Base-by-base conservation (phyloP, 2,113 vertebrate species). In the Columbina picui region DNA sequence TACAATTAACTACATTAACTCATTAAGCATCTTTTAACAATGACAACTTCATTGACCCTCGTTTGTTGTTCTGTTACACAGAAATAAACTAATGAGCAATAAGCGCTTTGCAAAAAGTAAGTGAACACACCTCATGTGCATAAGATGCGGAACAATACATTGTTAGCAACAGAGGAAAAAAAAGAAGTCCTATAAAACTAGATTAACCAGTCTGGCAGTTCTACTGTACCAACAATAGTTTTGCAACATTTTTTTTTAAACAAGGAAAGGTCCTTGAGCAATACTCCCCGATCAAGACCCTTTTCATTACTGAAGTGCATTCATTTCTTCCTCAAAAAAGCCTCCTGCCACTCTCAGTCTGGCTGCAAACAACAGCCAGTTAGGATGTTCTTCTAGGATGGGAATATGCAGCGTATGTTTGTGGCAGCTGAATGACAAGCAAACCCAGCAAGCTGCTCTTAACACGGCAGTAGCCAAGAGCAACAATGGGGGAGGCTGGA, bases 151-250 rank as follows among this genome's bases (percentile, higher is more conserved):
- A 92, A 52, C 52, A 87, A 60, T 13, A 47, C 16, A 53, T 3
- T 52, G 30, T 65, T 45, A 84, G 26, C 23, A 63, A 59, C 76
- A 88, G n/a, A 53, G 26, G 29, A 47, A 52, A 47, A 61, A 71
- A n/a, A 70, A 73, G 9, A 45, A 74, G 43, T 64, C 15, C 67
- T 30, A 74, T 43, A 64, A 83, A 97, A 97, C 87, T 11, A 23
- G 91, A 87, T 59, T 65, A 92, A 89, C 94, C 91, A 90, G 94
- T 71, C 71, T 77, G 84, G 93, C 90, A 83, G 61, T 87, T 90
- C 60, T 39, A 90, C 56, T 76, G 47, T 56, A 78, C 43, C n/a
- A 69, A 67, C 41, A 57, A 18, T 6, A 85, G 69, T 95, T 90
- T 87, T 85, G 90, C 74, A 96, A 96, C 7, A 5, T 0, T 36